These are phyloP conservation scores for Aphrocallistes beatrix DNA, from an alignment of 37 sponge, comb jelly and placozoan genomes.

Conservation along the genomic window DNA sequence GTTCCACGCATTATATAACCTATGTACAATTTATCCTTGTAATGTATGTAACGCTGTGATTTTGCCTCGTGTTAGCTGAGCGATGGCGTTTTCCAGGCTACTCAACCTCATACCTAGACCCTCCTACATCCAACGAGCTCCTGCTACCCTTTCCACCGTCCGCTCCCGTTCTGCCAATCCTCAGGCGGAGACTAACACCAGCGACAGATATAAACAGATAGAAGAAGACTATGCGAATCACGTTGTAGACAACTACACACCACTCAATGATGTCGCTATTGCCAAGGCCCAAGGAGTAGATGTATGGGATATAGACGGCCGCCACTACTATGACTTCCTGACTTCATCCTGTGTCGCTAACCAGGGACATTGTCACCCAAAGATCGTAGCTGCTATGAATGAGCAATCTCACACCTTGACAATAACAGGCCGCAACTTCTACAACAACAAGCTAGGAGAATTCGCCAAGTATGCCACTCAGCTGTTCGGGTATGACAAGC, in stretches of 20 bases:
- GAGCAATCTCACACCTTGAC: conserved; percentile 63
- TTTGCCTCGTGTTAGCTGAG: too few relatives aligned
- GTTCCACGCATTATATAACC: too few relatives aligned
- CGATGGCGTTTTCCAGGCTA: too few relatives aligned
- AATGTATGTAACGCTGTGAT: too few relatives aligned
- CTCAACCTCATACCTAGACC: neutral
- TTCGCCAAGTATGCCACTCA: conserved; percentile 67
- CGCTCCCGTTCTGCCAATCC: neutral
- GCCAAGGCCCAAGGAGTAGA: conserved; percentile 73
- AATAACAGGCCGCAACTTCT: conserved; percentile 79
- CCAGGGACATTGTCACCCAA: conserved; percentile 95
- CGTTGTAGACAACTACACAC: conserved; percentile 85
- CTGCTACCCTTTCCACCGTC: neutral
- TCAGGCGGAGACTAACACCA: neutral
- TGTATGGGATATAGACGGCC: conserved; percentile 94
- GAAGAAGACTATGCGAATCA: conserved; percentile 51
- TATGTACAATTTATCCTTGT: too few relatives aligned
- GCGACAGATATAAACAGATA: conserved; percentile 14
- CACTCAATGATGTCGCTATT: conserved; percentile 74
- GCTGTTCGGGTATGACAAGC: conserved; percentile 89
- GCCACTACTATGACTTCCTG: conserved; percentile 87
- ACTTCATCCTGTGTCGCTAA: conserved; percentile 86
- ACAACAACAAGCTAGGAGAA: conserved; percentile 85
- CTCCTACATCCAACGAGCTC: too few relatives aligned
- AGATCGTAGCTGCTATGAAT: conserved; percentile 49